Evolutionary conservation across 2,888 invertebrate species (phyloP).

Genomic region (Erannis defoliaria): DNA sequence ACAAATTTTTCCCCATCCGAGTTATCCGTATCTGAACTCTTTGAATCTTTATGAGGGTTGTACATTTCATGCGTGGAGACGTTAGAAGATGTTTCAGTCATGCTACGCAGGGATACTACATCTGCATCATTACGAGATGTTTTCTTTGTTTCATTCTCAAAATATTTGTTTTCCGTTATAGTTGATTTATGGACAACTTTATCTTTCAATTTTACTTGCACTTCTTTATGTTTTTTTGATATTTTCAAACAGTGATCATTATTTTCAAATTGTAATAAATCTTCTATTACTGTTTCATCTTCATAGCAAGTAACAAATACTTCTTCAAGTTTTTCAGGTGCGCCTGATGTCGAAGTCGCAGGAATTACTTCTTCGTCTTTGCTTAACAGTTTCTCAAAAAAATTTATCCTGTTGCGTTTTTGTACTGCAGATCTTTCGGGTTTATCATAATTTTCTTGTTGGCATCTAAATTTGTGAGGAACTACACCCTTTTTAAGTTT

Average conservation of each 20-base stretch:
- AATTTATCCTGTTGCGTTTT: background rate
- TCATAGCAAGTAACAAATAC: conserved; percentile 2
- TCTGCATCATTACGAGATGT: background rate
- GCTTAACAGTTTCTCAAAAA: background rate
- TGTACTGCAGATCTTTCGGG: conserved; percentile 1
- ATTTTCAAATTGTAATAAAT: background rate
- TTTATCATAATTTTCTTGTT: background rate
- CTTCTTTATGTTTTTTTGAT: conserved; percentile 1
- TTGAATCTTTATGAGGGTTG: background rate
- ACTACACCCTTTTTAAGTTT: conserved; percentile 2
- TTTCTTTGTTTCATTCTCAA: background rate
- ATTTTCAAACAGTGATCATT: background rate
- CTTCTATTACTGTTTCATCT: background rate
- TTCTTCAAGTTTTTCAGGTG: background rate
- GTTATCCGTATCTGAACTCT: background rate
- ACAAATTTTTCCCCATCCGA: background rate
- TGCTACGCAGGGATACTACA: background rate
- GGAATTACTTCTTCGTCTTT: background rate
- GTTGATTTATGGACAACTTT: background rate
- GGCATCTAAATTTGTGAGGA: conserved; percentile 2
- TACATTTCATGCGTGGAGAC: background rate
- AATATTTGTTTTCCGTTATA: background rate
- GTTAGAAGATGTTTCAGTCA: too few species aligned
- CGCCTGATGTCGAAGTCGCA: background rate
- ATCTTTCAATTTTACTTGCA: background rate